These are phyloP conservation scores for Polypterus senegalus DNA, from an alignment of 2,113 vertebrate species.

Conservation along the genomic window DNA sequence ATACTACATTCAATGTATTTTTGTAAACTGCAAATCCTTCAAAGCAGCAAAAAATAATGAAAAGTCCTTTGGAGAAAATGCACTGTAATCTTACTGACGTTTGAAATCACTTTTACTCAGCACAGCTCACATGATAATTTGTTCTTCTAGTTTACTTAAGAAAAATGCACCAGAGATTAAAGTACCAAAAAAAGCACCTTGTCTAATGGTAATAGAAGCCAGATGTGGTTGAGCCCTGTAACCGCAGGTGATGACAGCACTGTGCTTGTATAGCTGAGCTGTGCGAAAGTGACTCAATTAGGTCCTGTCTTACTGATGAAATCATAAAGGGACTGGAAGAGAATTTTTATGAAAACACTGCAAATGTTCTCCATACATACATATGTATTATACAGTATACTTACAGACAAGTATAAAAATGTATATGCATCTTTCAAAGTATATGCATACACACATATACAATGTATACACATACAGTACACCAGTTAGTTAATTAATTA, in stretches of 20 bases:
- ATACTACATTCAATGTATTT: too few species aligned
- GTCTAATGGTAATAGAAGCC: constrained; percentile 71
- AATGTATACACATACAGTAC: too few species aligned
- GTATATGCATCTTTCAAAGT: too few species aligned
- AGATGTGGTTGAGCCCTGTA: constrained; percentile 66
- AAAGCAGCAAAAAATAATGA: too few species aligned
- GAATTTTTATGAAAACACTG: too few species aligned
- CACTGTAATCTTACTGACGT: constrained; percentile 11
- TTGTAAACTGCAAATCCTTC: too few species aligned
- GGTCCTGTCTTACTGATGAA: constrained; percentile 46
- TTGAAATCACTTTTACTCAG: constrained; percentile 27
- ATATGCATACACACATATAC: too few species aligned
- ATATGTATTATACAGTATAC: too few species aligned
- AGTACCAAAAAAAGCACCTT: constrained; percentile 68
- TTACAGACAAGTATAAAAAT: too few species aligned
- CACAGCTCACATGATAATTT: constrained; percentile 41
- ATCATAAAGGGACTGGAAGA: constrained; percentile 34
- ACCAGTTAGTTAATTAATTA: too few species aligned
- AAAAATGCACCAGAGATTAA: constrained; percentile 52
- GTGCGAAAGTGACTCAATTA: constrained; percentile 52
- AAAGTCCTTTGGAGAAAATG: too few species aligned
- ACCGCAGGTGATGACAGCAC: constrained; percentile 90
- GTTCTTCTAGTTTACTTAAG: constrained; percentile 57
- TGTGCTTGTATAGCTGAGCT: constrained; percentile 67
- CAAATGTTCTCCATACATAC: too few species aligned